phyloP scores from a whole-genome alignment of 2,888 invertebrate genomes.

The Epistrophe grossulariae region DNA sequence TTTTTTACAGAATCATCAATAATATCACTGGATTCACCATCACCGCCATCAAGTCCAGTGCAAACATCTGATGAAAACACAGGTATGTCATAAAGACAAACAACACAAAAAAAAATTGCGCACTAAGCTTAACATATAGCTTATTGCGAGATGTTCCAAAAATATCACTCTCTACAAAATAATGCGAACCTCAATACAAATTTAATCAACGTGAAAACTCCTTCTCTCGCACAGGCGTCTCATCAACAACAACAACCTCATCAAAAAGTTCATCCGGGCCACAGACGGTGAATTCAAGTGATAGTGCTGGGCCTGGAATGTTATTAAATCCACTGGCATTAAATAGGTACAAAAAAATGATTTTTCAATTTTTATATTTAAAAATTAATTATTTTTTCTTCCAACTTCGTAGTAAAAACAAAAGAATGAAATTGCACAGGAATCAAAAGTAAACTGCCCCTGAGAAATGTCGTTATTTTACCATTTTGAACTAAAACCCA shows the following conservation, averaged over 20 bases:
- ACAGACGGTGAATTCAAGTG: constrained; percentile 52
- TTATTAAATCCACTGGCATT: constrained; percentile 66
- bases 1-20: constrained; percentile 77
- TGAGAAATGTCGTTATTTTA: constrained; percentile 7
- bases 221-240: constrained; percentile 60
- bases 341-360: constrained; percentile 45
- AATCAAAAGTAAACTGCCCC: constrained; percentile 47
- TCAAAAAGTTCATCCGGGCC: constrained; percentile 40
- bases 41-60: constrained; percentile 80
- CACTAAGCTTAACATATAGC: constrained; percentile 1
- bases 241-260: constrained; percentile 64
- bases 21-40: constrained; percentile 81
- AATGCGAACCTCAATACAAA: constrained; percentile 2
- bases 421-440: constrained; percentile 67
- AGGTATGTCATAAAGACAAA: constrained; percentile 64
- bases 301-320: constrained; percentile 57
- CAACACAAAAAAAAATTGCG: neutral
- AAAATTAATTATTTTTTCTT: neutral
- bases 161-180: constrained; percentile 32
- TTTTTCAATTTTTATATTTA: neutral
- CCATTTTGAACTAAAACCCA: neutral
- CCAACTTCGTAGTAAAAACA: constrained; percentile 35
- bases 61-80: constrained; percentile 65
- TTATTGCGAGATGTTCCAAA: constrained; percentile 3
- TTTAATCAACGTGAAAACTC: constrained; percentile 40